These are phyloP conservation scores for Smithornis capensis DNA, from an alignment of 2,113 vertebrate genomes.

Conservation along the genomic window DNA sequence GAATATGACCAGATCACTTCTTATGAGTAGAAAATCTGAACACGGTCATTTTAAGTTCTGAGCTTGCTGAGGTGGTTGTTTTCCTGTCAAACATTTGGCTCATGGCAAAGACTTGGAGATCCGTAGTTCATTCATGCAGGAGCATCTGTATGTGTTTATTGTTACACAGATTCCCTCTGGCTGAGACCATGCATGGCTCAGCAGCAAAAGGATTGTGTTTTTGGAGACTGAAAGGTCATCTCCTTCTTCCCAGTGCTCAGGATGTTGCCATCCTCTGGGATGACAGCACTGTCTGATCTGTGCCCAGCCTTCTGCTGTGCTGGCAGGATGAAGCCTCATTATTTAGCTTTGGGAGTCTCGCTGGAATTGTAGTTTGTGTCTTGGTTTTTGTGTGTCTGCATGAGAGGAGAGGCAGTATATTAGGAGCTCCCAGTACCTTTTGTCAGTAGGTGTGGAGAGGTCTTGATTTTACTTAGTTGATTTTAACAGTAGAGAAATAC, in stretches of 20 bases:
- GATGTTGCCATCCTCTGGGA: neutral
- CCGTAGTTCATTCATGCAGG: neutral
- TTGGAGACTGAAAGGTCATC: neutral
- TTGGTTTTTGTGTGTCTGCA: neutral
- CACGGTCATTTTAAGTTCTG: neutral
- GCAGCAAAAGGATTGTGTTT: neutral
- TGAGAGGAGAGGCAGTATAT: neutral
- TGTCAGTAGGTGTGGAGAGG: neutral
- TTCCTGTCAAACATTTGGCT: neutral
- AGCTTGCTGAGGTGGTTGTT: neutral
- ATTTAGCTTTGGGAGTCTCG: neutral
- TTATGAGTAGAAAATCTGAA: neutral
- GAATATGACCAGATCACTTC: neutral
- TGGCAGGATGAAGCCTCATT: neutral
- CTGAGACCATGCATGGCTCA: neutral
- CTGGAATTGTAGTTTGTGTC: neutral
- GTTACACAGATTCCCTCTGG: accelerated
- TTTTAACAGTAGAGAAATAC: neutral
- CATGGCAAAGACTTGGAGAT: neutral
- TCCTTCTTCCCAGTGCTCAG: accelerated
- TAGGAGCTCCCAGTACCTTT: neutral
- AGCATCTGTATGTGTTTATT: neutral
- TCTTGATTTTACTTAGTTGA: neutral
- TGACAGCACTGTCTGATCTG: neutral
- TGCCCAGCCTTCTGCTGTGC: neutral